Percentiles rank a stretch among this genome's conserved stretches.
phyloP scores from a whole-genome alignment of 2,113 vertebrate species.

The Sceloporus tristichus region DNA sequence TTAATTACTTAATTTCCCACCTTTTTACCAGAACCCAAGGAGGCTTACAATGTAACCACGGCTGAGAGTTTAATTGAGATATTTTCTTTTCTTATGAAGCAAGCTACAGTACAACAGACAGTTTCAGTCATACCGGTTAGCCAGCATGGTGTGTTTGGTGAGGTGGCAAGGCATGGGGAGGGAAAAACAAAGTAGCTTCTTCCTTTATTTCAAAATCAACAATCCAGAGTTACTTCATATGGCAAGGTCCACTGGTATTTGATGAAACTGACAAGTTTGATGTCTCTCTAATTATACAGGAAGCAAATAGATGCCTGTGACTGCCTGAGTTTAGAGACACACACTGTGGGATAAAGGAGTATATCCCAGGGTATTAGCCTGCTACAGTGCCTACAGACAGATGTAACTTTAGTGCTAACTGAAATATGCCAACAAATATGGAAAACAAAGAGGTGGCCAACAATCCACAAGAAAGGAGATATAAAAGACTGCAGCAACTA shows the following conservation, averaged over 20 bases:
- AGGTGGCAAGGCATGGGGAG: not conserved
- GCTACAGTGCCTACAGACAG: too few species aligned
- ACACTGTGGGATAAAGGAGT: too few species aligned
- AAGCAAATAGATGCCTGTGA: too few species aligned
- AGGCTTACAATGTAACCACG: not conserved
- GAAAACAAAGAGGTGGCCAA: too few species aligned
- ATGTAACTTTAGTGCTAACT: too few species aligned
- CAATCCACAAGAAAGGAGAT: too few species aligned
- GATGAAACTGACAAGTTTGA: not conserved
- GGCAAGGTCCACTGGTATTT: not conserved
- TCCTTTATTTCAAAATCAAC: not conserved
- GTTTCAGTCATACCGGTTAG: not conserved
- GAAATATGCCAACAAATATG: too few species aligned
- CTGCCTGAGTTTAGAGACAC: too few species aligned
- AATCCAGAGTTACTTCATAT: too few species aligned
- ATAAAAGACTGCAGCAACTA: too few species aligned
- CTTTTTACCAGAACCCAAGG: not conserved
- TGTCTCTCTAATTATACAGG: not conserved
- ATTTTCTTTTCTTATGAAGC: not conserved
- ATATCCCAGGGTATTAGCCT: too few species aligned
- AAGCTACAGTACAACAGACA: not conserved
- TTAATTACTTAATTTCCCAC: not conserved
- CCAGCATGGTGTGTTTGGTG: not conserved
- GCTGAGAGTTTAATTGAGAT: not conserved
- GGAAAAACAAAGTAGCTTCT: not conserved